Base-by-base conservation (phyloP, 1,140 invertebrate genomes). In the Ladona fulva region DNA sequence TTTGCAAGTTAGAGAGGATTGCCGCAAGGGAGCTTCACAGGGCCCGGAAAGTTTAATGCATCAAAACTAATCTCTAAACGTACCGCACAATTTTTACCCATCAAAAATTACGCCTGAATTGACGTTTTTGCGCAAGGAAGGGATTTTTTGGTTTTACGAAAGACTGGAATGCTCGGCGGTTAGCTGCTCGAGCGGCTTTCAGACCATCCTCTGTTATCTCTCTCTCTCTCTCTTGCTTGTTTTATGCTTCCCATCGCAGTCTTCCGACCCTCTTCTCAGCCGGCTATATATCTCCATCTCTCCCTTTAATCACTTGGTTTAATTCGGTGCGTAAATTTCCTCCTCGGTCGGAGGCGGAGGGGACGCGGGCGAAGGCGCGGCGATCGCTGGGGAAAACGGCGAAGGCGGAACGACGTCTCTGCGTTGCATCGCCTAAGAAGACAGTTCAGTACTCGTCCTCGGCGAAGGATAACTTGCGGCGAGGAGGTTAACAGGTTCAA, bases 291-390 rank as follows among this genome's bases (percentile, higher is more conserved):
- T 66, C 52, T 16, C n/a, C 52, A 16, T 66, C n/a, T 66, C n/a
- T 19, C n/a, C 16, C n/a, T 66, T 66, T 66, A 66, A 66, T 66
- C n/a, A 66, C 52, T 22, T 12, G 14, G n/a, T 66, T 66, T 66
- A 66, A 66, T 66, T 66, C 16, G 52, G 52, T 22, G 52, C 52
- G 52, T 66, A 66, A 66, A 66, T 66, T 66, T 66, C 52, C n/a
- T 22, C 16, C 12, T 5, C 1, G 52, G 52, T 11, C 44, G 44
- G 44, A 19, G 44, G 19, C 10, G 44, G 44, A 19, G 44, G 44
- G 19, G 44, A 11, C 10, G 44, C 3, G 52, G 3, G n/a, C 5
- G 52, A 66, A 19, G 52, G 52, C 52, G n/a, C 52, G 52, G 3
- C 52, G 52, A 66, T 5, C n/a, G 52, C 52, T 16, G n/a, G 12